phyloP scores from a whole-genome alignment of 1,140 invertebrate species.

The Panonychus citri region DNA sequence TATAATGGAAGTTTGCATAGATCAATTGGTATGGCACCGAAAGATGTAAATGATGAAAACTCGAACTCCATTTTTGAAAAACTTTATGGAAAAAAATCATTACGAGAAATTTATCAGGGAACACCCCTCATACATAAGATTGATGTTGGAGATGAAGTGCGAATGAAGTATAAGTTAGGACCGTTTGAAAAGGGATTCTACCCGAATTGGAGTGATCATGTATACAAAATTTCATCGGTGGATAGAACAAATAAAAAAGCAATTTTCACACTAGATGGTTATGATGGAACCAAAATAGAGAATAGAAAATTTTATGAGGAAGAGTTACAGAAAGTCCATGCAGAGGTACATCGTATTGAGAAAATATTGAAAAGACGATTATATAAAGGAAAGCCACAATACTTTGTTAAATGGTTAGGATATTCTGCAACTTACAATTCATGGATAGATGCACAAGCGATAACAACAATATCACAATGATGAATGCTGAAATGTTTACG shows the following conservation, averaged over 20 bases:
- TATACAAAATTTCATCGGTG: not conserved
- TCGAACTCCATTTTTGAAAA: not conserved
- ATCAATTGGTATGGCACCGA: not conserved
- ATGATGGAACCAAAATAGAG: not conserved
- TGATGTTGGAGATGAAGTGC: not conserved
- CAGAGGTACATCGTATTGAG: not conserved
- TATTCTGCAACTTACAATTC: not conserved
- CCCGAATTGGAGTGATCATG: not conserved
- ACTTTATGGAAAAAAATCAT: not conserved
- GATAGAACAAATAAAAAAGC: not conserved
- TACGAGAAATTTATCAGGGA: too few relatives aligned
- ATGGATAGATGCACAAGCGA: not conserved
- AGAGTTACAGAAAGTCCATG: not conserved
- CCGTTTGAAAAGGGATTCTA: not conserved
- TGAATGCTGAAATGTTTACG: not conserved
- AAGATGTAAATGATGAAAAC: not conserved
- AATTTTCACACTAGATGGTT: not conserved
- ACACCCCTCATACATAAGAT: not conserved
- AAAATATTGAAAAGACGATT: not conserved
- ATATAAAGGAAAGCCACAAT: not conserved
- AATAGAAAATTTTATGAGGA: not conserved
- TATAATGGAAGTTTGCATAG: not conserved
- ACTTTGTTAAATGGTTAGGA: not conserved
- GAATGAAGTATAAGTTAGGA: not conserved
- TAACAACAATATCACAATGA: not conserved